Conservation (phyloP, 2,888 invertebrate species). For the Byasa hedistus region DNA sequence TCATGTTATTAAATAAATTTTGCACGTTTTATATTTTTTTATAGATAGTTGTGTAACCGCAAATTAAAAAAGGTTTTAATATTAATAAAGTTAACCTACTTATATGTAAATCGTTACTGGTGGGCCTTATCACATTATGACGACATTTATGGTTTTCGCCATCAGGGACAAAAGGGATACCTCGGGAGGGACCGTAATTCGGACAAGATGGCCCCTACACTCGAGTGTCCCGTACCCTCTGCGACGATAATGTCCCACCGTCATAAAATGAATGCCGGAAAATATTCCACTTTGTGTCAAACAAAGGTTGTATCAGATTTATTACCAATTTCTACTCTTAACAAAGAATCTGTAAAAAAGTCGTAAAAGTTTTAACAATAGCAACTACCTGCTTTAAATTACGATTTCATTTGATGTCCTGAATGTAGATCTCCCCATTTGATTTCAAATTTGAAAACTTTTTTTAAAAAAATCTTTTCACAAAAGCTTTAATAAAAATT, state of each 20-base stretch:
- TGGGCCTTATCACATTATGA: conserved; percentile 64
- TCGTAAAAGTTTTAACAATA: not conserved
- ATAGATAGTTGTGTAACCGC: not conserved
- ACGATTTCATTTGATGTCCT: not conserved
- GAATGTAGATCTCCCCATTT: not conserved
- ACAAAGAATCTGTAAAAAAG: not conserved
- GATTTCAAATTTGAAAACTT: too few relatives aligned
- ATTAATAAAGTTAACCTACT: not conserved
- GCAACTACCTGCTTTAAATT: not conserved
- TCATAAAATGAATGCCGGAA: conserved; percentile 37
- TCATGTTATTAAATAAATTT: too few relatives aligned
- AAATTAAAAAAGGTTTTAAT: not conserved
- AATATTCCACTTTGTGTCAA: conserved; percentile 32
- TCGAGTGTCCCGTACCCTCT: conserved; percentile 46
- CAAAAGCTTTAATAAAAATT: not conserved
- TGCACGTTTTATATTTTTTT: not conserved
- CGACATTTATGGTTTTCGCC: conserved; percentile 52
- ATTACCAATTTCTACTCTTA: not conserved
- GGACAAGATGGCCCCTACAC: conserved; percentile 49
- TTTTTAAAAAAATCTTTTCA: not conserved
- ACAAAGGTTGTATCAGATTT: conserved; percentile 17
- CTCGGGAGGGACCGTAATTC: conserved; percentile 47
- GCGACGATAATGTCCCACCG: conserved; percentile 48
- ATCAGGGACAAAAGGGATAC: conserved; percentile 50
- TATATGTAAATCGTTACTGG: conserved; percentile 41